A percentile compares a stretch with the other conserved stretches of the same genome.
Evolutionary conservation across 2,888 invertebrate genomes (phyloP).

Genomic region (Sphaerophoria rueppellii): DNA sequence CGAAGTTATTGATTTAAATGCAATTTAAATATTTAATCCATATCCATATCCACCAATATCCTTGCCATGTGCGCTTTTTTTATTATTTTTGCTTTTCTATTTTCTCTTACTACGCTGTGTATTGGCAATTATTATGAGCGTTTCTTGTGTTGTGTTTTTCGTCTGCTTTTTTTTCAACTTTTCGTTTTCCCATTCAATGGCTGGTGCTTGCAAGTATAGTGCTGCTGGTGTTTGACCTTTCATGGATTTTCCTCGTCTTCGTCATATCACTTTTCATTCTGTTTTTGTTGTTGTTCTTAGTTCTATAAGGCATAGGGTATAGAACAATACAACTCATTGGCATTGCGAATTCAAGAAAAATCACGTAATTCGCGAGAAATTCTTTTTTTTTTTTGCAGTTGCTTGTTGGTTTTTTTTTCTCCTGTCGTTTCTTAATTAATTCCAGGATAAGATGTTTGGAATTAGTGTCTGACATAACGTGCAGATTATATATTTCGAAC

Average conservation of each 20-base stretch:
- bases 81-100: not conserved
- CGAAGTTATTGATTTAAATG: constrained; percentile 45
- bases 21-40: constrained; percentile 39
- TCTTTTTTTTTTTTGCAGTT: not conserved
- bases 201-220: constrained; percentile 53
- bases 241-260: constrained; percentile 36
- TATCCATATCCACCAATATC: not conserved
- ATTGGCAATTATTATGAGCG: constrained; percentile 18
- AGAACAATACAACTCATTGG: constrained; percentile 13
- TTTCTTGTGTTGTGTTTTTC: constrained; percentile 25
- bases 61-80: constrained; percentile 26
- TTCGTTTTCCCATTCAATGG: constrained; percentile 57
- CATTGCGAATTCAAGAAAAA: constrained; percentile 52
- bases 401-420: constrained; percentile 7
- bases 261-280: constrained; percentile 20
- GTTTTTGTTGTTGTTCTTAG: constrained; percentile 9
- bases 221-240: constrained; percentile 68
- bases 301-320: constrained; percentile 8
- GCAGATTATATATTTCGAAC: constrained; percentile 24
- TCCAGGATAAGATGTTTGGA: constrained; percentile 63
- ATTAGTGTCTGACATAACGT: constrained; percentile 58
- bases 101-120: not conserved
- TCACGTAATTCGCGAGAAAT: constrained; percentile 66
- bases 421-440: constrained; percentile 53
- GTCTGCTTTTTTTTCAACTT: constrained; percentile 21